phyloP scores from a whole-genome alignment of 2,113 vertebrate species.

The Myotis brandtii region DNA sequence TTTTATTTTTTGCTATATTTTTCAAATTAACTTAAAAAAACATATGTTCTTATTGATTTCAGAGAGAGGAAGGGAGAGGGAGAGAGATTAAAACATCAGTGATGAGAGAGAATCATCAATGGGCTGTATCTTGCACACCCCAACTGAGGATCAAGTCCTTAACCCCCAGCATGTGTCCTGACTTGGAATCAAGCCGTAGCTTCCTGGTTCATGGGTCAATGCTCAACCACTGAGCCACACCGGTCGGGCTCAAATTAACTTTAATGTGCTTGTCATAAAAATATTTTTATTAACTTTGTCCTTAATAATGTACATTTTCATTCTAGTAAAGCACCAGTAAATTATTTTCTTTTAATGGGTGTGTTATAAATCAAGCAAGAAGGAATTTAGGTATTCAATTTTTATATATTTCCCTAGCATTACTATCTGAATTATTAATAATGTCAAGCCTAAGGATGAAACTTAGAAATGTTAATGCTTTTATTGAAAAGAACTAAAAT shows the following conservation, averaged over 20 bases:
- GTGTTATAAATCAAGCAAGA: slow-evolving; percentile 37
- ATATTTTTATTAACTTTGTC: slow-evolving; percentile 42
- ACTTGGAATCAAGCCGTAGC: too few relatives aligned
- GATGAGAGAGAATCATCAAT: too few relatives aligned
- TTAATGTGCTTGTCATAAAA: not conserved
- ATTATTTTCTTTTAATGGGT: slow-evolving; percentile 44
- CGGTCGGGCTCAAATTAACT: not conserved
- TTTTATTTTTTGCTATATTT: not conserved
- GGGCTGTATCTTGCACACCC: too few relatives aligned
- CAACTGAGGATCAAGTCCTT: too few relatives aligned
- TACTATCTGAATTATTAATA: slow-evolving; percentile 46
- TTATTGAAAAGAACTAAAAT: slow-evolving; percentile 23
- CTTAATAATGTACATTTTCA: slow-evolving; percentile 28
- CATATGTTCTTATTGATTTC: too few relatives aligned
- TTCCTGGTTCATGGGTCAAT: too few relatives aligned
- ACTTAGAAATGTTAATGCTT: not conserved
- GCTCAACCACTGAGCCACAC: too few relatives aligned
- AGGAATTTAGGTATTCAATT: slow-evolving; percentile 3
- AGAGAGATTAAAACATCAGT: too few relatives aligned
- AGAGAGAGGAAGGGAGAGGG: too few relatives aligned
- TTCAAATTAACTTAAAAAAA: not conserved
- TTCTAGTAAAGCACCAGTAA: slow-evolving; percentile 28
- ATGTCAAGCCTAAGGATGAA: not conserved
- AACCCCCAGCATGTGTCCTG: too few relatives aligned
- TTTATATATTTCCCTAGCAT: not conserved